Evolutionary conservation across 2,113 vertebrate species (phyloP).

Genomic region (Sphaerodactylus townsendi): DNA sequence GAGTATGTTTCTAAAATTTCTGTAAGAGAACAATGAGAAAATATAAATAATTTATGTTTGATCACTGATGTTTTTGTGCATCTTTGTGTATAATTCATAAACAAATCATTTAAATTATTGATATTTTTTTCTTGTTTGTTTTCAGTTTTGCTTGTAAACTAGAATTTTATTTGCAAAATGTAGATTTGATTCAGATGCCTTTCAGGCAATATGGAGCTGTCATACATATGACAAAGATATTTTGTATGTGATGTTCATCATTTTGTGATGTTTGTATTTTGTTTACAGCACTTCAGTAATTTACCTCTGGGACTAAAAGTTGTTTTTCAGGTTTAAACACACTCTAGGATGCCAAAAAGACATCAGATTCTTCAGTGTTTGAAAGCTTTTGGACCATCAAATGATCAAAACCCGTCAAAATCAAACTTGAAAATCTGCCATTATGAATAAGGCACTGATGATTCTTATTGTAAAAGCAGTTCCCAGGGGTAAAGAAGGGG

Average conservation of each 20-base stretch:
- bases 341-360: slow-evolving; percentile 66
- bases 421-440: slow-evolving; percentile 81
- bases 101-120: slow-evolving; percentile 54
- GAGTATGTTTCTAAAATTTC: background rate
- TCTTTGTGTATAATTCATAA: slow-evolving; percentile 24
- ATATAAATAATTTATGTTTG: slow-evolving; percentile 38
- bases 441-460: slow-evolving; percentile 73
- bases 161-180: slow-evolving; percentile 51
- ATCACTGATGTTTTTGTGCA: slow-evolving; percentile 14
- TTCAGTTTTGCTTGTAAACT: slow-evolving; percentile 47
- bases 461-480: slow-evolving; percentile 67
- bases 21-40: slow-evolving; percentile 5
- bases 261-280: slow-evolving; percentile 67
- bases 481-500: slow-evolving; percentile 55
- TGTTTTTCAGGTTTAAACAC: slow-evolving; percentile 69
- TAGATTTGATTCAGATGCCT: slow-evolving; percentile 46
- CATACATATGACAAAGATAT: slow-evolving; percentile 69
- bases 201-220: slow-evolving; percentile 59
- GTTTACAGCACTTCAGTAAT: slow-evolving; percentile 74
- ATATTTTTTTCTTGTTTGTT: slow-evolving; percentile 45
- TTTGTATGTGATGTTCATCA: slow-evolving; percentile 68
- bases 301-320: slow-evolving; percentile 68
- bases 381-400: slow-evolving; percentile 77
- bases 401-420: slow-evolving; percentile 84
- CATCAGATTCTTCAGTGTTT: slow-evolving; percentile 64